Conservation (phyloP, 2,888 invertebrate species). For the Mythimna impura region DNA sequence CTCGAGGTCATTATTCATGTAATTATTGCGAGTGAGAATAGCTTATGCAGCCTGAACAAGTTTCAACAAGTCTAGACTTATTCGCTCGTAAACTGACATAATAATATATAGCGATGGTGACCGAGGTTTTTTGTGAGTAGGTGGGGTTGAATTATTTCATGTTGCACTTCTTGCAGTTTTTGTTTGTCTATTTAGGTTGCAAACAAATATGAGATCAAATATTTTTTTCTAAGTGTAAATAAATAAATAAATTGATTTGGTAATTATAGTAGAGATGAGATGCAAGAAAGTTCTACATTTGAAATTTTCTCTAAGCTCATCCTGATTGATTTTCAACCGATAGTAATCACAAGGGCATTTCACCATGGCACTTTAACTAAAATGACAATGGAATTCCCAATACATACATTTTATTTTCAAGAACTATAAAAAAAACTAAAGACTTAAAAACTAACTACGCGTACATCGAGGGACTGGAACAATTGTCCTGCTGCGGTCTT, state of each 20-base stretch:
- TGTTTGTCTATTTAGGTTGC: not conserved
- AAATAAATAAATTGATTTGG: not conserved
- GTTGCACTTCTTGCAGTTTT: not conserved
- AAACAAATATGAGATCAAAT: not conserved
- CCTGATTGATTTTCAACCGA: not conserved
- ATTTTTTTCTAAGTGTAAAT: not conserved
- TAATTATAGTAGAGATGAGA: not conserved
- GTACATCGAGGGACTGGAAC: too few relatives aligned
- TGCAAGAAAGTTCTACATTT: not conserved
- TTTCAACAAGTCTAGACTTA: constrained; percentile 45
- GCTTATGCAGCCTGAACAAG: constrained; percentile 38
- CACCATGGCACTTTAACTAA: not conserved
- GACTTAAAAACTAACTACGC: too few relatives aligned
- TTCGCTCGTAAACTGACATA: constrained; percentile 21
- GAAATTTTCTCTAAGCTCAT: not conserved
- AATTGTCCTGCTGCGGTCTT: too few relatives aligned
- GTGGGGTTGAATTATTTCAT: not conserved
- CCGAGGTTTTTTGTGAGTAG: constrained; percentile 8
- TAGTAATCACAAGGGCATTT: not conserved
- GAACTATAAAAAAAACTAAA: too few relatives aligned
- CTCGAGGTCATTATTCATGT: constrained; percentile 15
- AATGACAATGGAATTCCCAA: not conserved
- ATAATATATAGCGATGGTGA: not conserved
- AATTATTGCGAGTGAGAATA: constrained; percentile 15
- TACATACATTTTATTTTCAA: too few relatives aligned